Conservation (phyloP, 2,797 vertebrate species). For the Furcifer pardalis region DNA sequence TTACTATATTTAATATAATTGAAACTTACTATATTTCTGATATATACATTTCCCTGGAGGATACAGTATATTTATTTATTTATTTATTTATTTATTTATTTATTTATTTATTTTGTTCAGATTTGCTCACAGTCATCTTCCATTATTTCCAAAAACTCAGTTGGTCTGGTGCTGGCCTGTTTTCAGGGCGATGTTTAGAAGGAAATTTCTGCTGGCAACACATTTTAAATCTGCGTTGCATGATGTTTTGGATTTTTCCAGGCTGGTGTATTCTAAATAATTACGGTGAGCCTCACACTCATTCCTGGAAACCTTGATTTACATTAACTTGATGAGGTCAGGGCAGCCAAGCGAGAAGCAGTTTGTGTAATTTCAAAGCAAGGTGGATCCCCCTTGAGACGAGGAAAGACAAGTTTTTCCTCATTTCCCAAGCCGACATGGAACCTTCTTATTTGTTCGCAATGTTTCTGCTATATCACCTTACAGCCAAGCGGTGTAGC, state of each 20-base stretch:
- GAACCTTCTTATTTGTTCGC: background rate
- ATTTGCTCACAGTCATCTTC: too few relatives aligned
- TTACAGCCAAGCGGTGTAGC: background rate
- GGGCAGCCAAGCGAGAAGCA: background rate
- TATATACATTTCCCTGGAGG: too few relatives aligned
- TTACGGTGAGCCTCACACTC: background rate
- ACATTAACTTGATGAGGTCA: background rate
- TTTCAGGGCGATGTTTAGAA: background rate
- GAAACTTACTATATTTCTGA: too few relatives aligned
- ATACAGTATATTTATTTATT: too few relatives aligned
- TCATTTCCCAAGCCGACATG: background rate
- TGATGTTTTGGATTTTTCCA: background rate
- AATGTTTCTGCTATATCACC: background rate
- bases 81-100: too few relatives aligned
- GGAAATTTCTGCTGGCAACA: background rate
- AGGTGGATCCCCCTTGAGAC: background rate
- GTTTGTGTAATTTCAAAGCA: background rate
- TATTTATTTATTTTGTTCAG: too few relatives aligned
- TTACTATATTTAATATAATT: too few relatives aligned
- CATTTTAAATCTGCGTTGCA: background rate
- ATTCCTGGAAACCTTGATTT: slow-evolving; percentile 1
- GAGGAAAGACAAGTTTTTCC: background rate
- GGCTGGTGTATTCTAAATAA: background rate
- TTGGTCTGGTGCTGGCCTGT: too few relatives aligned
- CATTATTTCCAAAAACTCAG: too few relatives aligned